phyloP scores from a whole-genome alignment of 2,113 vertebrate species.

The Hippocampus barbouri region DNA sequence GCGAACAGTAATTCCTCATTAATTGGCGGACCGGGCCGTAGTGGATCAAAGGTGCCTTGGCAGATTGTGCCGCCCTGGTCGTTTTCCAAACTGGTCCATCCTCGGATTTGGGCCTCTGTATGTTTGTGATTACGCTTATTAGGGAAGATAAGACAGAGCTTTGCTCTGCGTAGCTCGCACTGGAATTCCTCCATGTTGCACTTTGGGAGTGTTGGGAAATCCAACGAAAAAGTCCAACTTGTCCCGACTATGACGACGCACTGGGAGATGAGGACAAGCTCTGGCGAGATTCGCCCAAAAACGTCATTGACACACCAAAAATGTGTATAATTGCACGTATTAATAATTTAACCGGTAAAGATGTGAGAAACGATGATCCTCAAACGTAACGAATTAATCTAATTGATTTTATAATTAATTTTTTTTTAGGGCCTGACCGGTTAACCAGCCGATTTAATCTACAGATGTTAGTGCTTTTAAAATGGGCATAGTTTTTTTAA shows the following conservation, averaged over 20 bases:
- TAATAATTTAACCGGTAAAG: too few relatives aligned
- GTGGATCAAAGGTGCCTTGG: slow-evolving; percentile 56
- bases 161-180: neutral
- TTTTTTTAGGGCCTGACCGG: too few relatives aligned
- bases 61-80: slow-evolving; percentile 52
- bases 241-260: neutral
- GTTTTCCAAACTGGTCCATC: slow-evolving; percentile 48
- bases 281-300: too few relatives aligned
- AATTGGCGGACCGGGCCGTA: slow-evolving; percentile 51
- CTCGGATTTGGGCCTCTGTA: slow-evolving; percentile 7
- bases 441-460: too few relatives aligned
- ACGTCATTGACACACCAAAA: too few relatives aligned
- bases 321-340: too few relatives aligned
- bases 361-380: too few relatives aligned
- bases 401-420: too few relatives aligned
- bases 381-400: too few relatives aligned
- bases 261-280: too few relatives aligned
- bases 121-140: slow-evolving; percentile 19
- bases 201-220: neutral
- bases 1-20: slow-evolving; percentile 45
- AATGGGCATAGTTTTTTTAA: too few relatives aligned
- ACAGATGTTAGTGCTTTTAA: too few relatives aligned
- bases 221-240: neutral
- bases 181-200: neutral
- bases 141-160: slow-evolving; percentile 12